Conservation (phyloP, 1,140 invertebrate species). For the Lordiphosa mommai region DNA sequence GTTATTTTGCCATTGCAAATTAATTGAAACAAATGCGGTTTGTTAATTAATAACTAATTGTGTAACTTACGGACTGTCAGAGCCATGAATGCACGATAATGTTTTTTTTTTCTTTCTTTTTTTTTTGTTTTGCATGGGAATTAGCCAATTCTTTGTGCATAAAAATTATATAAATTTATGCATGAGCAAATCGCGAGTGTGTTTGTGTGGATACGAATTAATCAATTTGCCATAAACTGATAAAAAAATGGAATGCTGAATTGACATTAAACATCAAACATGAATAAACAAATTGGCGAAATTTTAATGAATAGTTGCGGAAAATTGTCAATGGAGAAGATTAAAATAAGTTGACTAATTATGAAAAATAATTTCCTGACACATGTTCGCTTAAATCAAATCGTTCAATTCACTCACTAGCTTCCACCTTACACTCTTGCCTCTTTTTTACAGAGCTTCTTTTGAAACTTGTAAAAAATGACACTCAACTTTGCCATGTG, state of each 20-base stretch:
- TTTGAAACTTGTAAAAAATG: constrained; percentile 28
- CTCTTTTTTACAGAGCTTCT: not conserved
- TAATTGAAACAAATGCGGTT: constrained; percentile 45
- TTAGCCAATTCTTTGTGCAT: constrained; percentile 22
- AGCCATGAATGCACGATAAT: constrained; percentile 13
- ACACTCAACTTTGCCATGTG: constrained; percentile 73
- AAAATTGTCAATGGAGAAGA: constrained; percentile 17
- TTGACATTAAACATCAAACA: constrained; percentile 18
- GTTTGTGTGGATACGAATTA: constrained; percentile 22
- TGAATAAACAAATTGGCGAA: constrained; percentile 10
- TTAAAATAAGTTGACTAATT: constrained; percentile 18
- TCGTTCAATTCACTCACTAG: not conserved
- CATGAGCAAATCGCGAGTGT: constrained; percentile 24
- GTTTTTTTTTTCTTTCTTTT: not conserved
- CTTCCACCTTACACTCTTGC: not conserved
- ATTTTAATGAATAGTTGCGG: constrained; percentile 13
- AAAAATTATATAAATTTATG: constrained; percentile 33
- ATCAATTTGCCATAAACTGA: constrained; percentile 26
- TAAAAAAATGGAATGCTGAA: constrained; percentile 7
- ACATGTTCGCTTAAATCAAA: too few relatives aligned
- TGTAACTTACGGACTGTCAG: constrained; percentile 30
- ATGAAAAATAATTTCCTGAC: constrained; percentile 12
- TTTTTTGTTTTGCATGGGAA: constrained; percentile 10
- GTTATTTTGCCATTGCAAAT: constrained; percentile 8
- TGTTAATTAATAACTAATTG: constrained; percentile 63